Evolutionary conservation across 2,888 invertebrate species (phyloP).

Genomic region (Macaria notata): DNA sequence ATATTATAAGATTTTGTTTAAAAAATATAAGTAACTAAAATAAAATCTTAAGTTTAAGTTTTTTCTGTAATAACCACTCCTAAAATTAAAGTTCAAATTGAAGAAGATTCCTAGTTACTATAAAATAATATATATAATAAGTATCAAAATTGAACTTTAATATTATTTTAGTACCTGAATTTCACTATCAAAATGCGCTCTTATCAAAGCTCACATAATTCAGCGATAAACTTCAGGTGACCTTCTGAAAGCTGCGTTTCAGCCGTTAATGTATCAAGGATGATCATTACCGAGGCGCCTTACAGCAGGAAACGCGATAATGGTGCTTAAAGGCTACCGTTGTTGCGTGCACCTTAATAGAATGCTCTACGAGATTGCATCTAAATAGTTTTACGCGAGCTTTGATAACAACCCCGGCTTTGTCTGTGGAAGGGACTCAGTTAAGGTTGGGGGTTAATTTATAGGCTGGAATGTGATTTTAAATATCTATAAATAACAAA

Average conservation of each 20-base stretch:
- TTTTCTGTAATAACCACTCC: no score
- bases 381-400: constrained; percentile 58
- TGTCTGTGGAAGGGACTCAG: not conserved
- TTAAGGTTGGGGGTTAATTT: not conserved
- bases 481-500: not conserved
- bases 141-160: no score
- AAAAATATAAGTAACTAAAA: no score
- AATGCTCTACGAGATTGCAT: constrained; percentile 57
- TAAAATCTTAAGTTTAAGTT: no score
- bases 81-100: no score
- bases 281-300: constrained; percentile 20
- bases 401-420: constrained; percentile 45
- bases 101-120: no score
- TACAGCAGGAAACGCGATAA: constrained; percentile 31
- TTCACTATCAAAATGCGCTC: no score
- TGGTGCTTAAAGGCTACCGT: constrained; percentile 34
- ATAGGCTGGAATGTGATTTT: not conserved
- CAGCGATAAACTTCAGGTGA: constrained; percentile 4
- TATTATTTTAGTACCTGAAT: no score
- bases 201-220: not conserved
- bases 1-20: no score
- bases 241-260: constrained; percentile 5
- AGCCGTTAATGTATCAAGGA: constrained; percentile 14
- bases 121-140: no score
- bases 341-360: constrained; percentile 54